Base-by-base conservation (phyloP, 2,888 invertebrate species). In the Rapana venosa region DNA sequence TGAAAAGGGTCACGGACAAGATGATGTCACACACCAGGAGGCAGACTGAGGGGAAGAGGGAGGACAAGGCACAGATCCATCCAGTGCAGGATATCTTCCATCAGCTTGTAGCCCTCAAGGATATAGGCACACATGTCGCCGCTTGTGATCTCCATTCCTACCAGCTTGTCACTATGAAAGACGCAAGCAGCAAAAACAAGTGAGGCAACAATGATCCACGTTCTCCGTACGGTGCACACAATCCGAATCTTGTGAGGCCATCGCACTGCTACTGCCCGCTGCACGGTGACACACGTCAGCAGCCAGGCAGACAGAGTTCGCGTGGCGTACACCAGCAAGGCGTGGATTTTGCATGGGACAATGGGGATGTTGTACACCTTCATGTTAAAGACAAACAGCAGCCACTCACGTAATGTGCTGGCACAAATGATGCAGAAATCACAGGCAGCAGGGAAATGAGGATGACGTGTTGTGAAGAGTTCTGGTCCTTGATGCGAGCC, bases 221-320 rank as follows among this genome's bases (percentile, higher is more conserved):
- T 26, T n/a, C 30, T 13, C 26, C 30, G 20, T 4, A 17, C 15
- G 30, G 85, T 56, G 85, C 58, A 85, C n/a, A 36, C 20, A 32
- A 22, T 1, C 32, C 47, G 17, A 1, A 85, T 47, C 17, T 22
- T 58, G 17, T 61, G 61, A 5, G 85, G 85, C 30, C 30, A 47
- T 2, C n/a, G 30, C n/a, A 61, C 61, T 6, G 58, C 36, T 61
- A 85, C 15, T 1, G 85, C 32, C 15, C 85, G n/a, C 85, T 85
- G 85, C 6, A 47, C 61, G 4, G 85, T 85, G n/a, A 85, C 58
- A 11, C n/a, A 26, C 30, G 36, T 47, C 58, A 85, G 85, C 58
- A 85, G 61, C 85, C 85, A 85, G 58, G 85, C 85, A 4, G 85
- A 58, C 61, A 61, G 17, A 30, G 30, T 32, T n/a, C 6, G n/a